These are phyloP conservation scores for Phoeniculus purpureus DNA, from an alignment of 2,797 vertebrate species.

Conservation along the genomic window DNA sequence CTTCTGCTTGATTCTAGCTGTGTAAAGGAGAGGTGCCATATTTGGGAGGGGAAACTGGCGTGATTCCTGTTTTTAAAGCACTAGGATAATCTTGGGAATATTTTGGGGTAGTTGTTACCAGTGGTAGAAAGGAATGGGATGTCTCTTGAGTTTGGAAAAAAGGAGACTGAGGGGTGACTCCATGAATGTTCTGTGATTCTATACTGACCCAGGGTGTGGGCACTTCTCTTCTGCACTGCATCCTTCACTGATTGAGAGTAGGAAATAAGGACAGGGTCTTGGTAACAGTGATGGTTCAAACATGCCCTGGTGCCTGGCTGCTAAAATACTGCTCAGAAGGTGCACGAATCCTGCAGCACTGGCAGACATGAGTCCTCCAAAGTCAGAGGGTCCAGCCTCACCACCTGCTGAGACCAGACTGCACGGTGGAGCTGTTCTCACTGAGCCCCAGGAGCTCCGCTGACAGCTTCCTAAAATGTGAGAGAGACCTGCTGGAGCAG, in stretches of 20 bases:
- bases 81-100: background rate
- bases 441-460: background rate
- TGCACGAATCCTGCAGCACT: background rate
- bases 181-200: background rate
- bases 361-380: background rate
- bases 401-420: background rate
- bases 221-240: background rate
- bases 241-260: background rate
- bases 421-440: background rate
- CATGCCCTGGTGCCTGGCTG: background rate
- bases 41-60: background rate
- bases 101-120: background rate
- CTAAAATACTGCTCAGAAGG: background rate
- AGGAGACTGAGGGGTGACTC: too few relatives aligned
- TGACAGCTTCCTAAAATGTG: background rate
- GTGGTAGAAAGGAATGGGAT: background rate
- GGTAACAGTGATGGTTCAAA: background rate
- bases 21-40: background rate
- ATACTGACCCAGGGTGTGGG: background rate
- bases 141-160: too few relatives aligned
- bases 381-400: background rate
- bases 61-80: background rate
- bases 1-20: slow-evolving; percentile 1
- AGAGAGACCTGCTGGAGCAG: background rate
- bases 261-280: background rate